Conservation (phyloP, 1,140 invertebrate species). For the Drosophila dunni region DNA sequence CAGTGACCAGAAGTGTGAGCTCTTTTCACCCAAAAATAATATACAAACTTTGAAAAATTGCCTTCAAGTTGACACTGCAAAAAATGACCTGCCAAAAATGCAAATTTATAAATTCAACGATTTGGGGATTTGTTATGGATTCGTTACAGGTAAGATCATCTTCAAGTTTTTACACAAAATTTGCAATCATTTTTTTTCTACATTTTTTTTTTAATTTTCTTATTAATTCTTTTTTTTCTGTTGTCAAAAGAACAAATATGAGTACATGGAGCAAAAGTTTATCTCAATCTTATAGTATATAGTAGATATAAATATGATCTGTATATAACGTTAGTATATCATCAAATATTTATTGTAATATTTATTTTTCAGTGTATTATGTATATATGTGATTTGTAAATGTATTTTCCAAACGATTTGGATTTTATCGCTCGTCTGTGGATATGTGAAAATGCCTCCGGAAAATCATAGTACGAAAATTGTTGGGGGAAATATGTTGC, state of each 20-base stretch:
- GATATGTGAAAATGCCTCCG: slow-evolving; percentile 6
- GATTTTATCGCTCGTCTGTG: neutral
- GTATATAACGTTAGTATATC: slow-evolving; percentile 3
- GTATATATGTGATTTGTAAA: slow-evolving; percentile 10
- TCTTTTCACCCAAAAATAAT: neutral
- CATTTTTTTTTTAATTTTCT: neutral
- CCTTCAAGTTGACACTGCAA: slow-evolving; percentile 1
- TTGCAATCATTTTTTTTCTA: neutral
- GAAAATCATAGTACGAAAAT: slow-evolving; percentile 1
- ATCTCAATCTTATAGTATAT: slow-evolving; percentile 24
- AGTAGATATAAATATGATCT: slow-evolving; percentile 9
- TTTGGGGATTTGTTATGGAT: no score
- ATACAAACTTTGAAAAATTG: neutral
- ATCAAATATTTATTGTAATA: neutral
- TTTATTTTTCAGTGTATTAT: slow-evolving; percentile 3
- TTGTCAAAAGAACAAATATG: slow-evolving; percentile 46
- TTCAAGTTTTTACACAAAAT: slow-evolving; percentile 21
- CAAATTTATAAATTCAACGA: no score
- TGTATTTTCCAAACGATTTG: neutral
- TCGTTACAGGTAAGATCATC: neutral
- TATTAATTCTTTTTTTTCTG: neutral
- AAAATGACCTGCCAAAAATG: no score
- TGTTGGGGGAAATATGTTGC: slow-evolving; percentile 2
- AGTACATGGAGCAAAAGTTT: slow-evolving; percentile 28
- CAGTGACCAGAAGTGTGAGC: slow-evolving; percentile 8